Evolutionary conservation across 2,888 invertebrate genomes (phyloP).

Genomic region (Isoperla grammatica): DNA sequence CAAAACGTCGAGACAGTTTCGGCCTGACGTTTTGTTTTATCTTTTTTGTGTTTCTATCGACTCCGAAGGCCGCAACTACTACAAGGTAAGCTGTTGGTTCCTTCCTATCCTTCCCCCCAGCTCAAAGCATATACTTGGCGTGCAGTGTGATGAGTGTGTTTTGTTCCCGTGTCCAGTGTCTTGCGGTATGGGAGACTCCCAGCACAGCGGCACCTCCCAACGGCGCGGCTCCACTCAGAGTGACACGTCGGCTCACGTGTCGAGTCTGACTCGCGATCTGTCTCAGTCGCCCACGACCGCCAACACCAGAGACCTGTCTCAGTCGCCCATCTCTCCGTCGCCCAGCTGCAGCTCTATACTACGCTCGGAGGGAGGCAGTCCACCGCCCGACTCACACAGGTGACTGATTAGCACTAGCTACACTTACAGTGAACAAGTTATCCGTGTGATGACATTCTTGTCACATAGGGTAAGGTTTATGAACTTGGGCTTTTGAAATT

Average conservation of each 20-base stretch:
- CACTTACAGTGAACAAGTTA: not conserved
- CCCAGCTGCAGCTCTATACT: conserved; percentile 51
- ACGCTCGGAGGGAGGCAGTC: conserved; percentile 44
- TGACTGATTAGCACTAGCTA: conserved; percentile 28
- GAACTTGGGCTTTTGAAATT: too few relatives aligned
- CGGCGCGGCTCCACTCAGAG: conserved; percentile 53
- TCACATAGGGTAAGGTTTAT: too few relatives aligned
- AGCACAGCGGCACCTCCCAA: conserved; percentile 43
- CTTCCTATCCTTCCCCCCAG: too few relatives aligned
- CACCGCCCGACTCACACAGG: conserved; percentile 35
- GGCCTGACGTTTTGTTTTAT: too few relatives aligned
- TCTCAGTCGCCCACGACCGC: conserved; percentile 51
- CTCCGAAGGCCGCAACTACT: too few relatives aligned
- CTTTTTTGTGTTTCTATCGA: too few relatives aligned
- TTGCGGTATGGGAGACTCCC: conserved; percentile 41
- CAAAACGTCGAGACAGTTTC: too few relatives aligned
- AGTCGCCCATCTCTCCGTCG: conserved; percentile 38
- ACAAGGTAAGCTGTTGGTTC: too few relatives aligned
- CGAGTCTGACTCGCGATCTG: conserved; percentile 56
- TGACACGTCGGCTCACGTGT: conserved; percentile 57
- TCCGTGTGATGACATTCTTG: not conserved
- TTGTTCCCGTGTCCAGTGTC: conserved; percentile 39
- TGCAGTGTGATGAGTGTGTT: too few relatives aligned
- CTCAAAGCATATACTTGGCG: too few relatives aligned
- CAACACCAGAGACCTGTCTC: conserved; percentile 49